Percentiles rank a stretch among this genome's conserved stretches.
phyloP scores from a whole-genome alignment of 2,888 invertebrate genomes.

The Stenodema calcarata region DNA sequence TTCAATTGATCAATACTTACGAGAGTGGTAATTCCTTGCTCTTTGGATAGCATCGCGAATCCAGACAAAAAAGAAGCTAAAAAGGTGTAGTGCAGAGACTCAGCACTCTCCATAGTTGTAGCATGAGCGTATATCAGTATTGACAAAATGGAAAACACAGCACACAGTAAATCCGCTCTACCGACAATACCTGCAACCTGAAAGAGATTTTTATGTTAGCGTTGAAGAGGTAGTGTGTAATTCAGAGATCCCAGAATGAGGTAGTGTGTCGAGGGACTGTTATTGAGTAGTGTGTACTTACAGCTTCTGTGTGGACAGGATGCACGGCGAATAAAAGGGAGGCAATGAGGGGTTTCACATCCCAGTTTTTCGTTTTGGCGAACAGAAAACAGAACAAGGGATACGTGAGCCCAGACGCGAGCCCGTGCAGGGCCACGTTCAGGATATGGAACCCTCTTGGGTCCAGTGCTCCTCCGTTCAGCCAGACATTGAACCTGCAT shows the following conservation, averaged over 20 bases:
- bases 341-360: conserved; percentile 65
- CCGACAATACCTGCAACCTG: conserved; percentile 89
- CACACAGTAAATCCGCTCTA: conserved; percentile 86
- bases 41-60: conserved; percentile 86
- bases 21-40: conserved; percentile 88
- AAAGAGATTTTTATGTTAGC: too few relatives aligned
- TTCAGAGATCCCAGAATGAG: too few relatives aligned
- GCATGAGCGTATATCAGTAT: conserved; percentile 70
- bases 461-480: conserved; percentile 67
- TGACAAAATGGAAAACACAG: conserved; percentile 76
- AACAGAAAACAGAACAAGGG: conserved; percentile 64
- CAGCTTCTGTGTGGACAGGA: conserved; percentile 92
- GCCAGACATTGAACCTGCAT: conserved; percentile 71
- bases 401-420: conserved; percentile 67
- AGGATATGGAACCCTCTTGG: conserved; percentile 72
- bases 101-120: conserved; percentile 57
- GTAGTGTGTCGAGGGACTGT: too few relatives aligned
- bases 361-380: conserved; percentile 58
- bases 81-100: conserved; percentile 57
- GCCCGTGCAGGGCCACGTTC: conserved; percentile 77
- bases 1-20: too few relatives aligned
- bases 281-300: conserved; percentile 61
- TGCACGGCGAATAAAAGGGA: conserved; percentile 85
- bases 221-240: too few relatives aligned
- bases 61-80: conserved; percentile 63